These are phyloP conservation scores for Mactra quadrangularis DNA, from an alignment of 1,140 invertebrate species.

Conservation along the genomic window DNA sequence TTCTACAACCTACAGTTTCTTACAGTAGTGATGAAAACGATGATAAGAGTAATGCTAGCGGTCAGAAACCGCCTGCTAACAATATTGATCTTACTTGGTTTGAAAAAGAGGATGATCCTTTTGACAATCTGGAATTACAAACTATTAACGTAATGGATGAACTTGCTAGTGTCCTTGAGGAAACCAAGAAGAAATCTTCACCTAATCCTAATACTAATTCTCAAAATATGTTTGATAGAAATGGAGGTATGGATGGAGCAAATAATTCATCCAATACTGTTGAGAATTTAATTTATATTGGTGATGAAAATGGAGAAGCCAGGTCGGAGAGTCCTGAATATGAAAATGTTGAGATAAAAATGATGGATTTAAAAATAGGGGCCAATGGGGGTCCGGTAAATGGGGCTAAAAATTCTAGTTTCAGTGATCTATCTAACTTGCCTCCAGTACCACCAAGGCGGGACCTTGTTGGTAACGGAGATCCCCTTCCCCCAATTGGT, in stretches of 20 bases:
- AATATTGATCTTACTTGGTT: constrained; percentile 73
- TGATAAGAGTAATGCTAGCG: background rate
- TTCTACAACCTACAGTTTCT: constrained; percentile 69
- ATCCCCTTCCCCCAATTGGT: constrained; percentile 49
- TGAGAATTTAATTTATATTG: too few species aligned
- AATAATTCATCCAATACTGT: background rate
- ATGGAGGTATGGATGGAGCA: background rate
- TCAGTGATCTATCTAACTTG: constrained; percentile 19
- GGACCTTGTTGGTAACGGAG: constrained; percentile 22
- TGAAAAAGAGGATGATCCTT: constrained; percentile 75
- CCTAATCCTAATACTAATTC: background rate
- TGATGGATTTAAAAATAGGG: constrained; percentile 17
- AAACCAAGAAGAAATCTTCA: constrained; percentile 34
- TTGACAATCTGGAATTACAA: constrained; percentile 76
- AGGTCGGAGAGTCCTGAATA: constrained; percentile 19
- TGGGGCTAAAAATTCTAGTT: background rate
- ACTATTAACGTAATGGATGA: constrained; percentile 76
- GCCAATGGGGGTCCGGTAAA: background rate
- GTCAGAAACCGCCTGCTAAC: constrained; percentile 12
- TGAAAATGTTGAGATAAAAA: constrained; percentile 54
- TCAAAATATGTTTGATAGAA: background rate
- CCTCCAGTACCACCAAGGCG: constrained; percentile 49
- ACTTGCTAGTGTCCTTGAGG: constrained; percentile 64
- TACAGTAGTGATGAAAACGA: background rate
- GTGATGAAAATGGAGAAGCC: constrained; percentile 14